phyloP scores from a whole-genome alignment of 2,797 vertebrate species.

The Lepilemur septentrionalis region DNA sequence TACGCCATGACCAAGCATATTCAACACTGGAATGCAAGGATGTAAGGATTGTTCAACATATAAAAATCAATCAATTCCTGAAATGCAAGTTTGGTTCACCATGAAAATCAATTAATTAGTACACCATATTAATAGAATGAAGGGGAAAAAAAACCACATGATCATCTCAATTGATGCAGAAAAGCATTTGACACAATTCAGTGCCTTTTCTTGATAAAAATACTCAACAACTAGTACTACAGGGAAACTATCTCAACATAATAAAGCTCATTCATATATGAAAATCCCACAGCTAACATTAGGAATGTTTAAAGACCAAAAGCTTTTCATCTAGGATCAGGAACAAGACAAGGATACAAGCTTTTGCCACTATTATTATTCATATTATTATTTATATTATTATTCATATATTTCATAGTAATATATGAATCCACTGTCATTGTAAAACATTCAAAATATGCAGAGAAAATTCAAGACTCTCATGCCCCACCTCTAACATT shows the following conservation, averaged over 20 bases:
- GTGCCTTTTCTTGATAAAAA: neutral
- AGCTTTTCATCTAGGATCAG: neutral
- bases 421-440: neutral
- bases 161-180: neutral
- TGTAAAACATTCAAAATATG: neutral
- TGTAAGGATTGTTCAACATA: too few relatives aligned
- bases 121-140: neutral
- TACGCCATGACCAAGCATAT: too few relatives aligned
- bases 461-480: neutral
- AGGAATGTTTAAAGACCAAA: neutral
- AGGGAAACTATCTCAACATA: neutral
- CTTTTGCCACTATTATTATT: neutral
- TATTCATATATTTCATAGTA: neutral
- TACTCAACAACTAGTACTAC: neutral
- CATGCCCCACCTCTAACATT: neutral
- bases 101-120: neutral
- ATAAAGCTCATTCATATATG: neutral
- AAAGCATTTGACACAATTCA: neutral
- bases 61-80: too few relatives aligned
- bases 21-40: too few relatives aligned
- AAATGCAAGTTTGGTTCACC: too few relatives aligned
- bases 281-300: neutral
- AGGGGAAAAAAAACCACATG: neutral
- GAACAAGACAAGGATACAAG: neutral
- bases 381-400: too few relatives aligned